Evolutionary conservation across 2,888 invertebrate species (phyloP), one percentile per base, ranked within the genome.

Genomic region (Cryptosula pallasiana): DNA sequence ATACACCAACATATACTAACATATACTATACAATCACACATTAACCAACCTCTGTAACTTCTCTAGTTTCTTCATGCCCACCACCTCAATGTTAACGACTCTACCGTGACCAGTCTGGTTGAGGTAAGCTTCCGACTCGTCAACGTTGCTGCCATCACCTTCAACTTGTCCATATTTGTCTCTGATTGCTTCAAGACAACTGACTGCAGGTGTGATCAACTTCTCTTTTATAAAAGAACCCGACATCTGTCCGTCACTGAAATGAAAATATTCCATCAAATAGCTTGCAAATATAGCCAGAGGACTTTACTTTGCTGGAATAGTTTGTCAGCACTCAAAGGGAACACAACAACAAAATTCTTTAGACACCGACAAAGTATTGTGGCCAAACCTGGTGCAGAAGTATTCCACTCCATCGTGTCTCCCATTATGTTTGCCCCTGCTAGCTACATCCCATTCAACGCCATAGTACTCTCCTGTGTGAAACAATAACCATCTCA

Each of bases 401-500:
- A 96, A 98, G 84, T 96, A 97, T 76, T 89, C 88, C 69, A 89
- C 86, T 69, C 91, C 93, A 75, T 93, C 90, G 57, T 95, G 89
- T 58, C 88, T 88, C 0, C 98, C 98, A 87, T 94, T 90, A 82
- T 98, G 97, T 84, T 95, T 96, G 0, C 98, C 98, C 78, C 97
- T 88, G 5, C 87, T 85, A 1, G 89, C 88, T 79, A 94, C 90
- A 83, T 98, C 97, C 97, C 97, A 98, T 83, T 98, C 97, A n/a
- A 98, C 89, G 0, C 98, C 98, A 94, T 94, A 75, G 92, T 88
- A 85, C 90, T 32, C 34, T 9, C 63, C 63, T 63, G n/a, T 45
- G 20, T 5, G 45, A 5, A 5, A 45, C 45, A 45, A 45, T 13
- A 45, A n/a, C n/a, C n/a, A n/a, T n/a, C n/a, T n/a, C n/a, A n/a